Evolutionary conservation across 2,113 vertebrate genomes (phyloP).

Genomic region (Aegotheles bennettii): DNA sequence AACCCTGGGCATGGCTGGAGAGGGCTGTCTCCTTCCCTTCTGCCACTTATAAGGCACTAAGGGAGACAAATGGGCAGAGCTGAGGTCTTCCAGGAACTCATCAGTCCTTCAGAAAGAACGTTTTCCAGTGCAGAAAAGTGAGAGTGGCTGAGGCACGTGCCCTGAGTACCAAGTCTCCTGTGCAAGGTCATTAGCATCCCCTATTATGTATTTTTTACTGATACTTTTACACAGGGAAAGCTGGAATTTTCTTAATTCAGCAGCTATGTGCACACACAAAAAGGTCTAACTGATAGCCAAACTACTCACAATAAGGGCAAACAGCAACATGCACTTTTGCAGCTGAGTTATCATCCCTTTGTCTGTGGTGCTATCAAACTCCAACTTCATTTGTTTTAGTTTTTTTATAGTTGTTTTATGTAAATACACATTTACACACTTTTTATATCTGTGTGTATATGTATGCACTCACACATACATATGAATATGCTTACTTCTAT

Average conservation of each 20-base stretch:
- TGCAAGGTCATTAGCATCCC: neutral
- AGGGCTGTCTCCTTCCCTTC: neutral
- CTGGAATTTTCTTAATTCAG: neutral
- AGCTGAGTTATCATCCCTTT: neutral
- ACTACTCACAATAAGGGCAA: neutral
- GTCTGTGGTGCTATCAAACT: neutral
- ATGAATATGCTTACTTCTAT: neutral
- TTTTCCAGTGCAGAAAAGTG: neutral
- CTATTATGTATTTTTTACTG: neutral
- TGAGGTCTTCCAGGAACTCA: neutral
- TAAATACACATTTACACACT: neutral
- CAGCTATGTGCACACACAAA: neutral
- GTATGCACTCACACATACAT: neutral
- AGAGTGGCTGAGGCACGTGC: neutral
- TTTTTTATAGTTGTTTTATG: neutral
- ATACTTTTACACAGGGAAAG: neutral
- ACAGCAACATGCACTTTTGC: neutral
- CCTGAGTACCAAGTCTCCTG: neutral
- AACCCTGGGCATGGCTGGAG: neutral
- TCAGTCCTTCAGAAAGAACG: neutral
- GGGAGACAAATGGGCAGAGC: accelerated
- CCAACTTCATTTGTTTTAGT: neutral
- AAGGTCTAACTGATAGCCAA: neutral
- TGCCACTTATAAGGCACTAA: neutral
- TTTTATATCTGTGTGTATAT: neutral